phyloP scores from a whole-genome alignment of 2,113 vertebrate species.

The Barnardius zonarius region DNA sequence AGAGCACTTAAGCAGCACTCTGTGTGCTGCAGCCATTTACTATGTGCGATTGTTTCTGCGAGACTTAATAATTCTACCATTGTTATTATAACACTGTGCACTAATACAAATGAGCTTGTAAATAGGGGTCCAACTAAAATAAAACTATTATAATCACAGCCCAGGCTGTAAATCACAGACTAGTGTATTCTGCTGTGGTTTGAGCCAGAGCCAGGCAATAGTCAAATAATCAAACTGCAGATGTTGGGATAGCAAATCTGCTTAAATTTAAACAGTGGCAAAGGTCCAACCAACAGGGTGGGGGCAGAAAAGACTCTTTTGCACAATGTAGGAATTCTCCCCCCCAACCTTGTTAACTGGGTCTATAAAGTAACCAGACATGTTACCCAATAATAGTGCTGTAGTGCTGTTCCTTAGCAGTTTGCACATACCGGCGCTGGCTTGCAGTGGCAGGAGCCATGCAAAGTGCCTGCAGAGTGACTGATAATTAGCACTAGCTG shows the following conservation, averaged over 20 bases:
- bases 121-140: conserved; percentile 75
- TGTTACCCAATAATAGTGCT: conserved; percentile 11
- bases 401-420: not conserved
- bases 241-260: conserved; percentile 74
- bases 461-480: not conserved
- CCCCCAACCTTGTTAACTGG: conserved; percentile 39
- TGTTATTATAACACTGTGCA: conserved; percentile 71
- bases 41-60: conserved; percentile 59
- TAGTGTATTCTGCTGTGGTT: conserved; percentile 75
- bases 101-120: conserved; percentile 74
- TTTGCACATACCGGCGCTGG: not conserved
- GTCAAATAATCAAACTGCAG: conserved; percentile 83
- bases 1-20: conserved; percentile 30
- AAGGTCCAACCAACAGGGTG: conserved; percentile 43
- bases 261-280: conserved; percentile 78
- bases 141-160: conserved; percentile 75
- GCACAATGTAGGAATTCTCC: conserved; percentile 52
- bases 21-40: conserved; percentile 51
- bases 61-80: conserved; percentile 74
- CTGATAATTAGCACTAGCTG: not conserved
- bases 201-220: conserved; percentile 78
- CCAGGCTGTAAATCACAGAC: conserved; percentile 75
- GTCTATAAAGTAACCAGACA: conserved; percentile 69
- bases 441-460: not conserved
- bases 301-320: conserved; percentile 29